Conservation (phyloP, 1,140 invertebrate species). For the Andrena cerasifolii region DNA sequence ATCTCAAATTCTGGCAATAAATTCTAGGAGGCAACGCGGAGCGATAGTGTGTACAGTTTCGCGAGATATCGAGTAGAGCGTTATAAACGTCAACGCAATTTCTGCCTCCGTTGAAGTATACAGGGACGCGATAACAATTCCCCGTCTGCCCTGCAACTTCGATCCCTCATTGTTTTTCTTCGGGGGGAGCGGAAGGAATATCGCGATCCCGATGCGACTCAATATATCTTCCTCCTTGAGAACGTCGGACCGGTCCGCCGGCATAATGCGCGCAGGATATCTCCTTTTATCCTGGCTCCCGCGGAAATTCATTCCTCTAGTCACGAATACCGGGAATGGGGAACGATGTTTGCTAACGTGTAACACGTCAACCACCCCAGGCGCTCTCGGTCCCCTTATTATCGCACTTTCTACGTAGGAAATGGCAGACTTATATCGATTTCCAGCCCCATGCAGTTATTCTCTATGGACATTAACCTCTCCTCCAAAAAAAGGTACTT, state of each 20-base stretch:
- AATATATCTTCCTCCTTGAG: background rate
- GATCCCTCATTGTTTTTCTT: conserved; percentile 21
- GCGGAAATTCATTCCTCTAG: background rate
- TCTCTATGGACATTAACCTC: background rate
- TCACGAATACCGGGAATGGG: background rate
- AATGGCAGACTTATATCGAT: background rate
- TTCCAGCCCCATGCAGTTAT: background rate
- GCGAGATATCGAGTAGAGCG: background rate
- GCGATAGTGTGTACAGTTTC: background rate
- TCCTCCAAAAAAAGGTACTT: background rate
- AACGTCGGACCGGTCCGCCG: background rate
- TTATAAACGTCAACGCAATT: conserved; percentile 44
- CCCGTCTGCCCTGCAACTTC: background rate
- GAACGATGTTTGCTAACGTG: conserved; percentile 7
- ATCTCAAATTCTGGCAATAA: conserved; percentile 8
- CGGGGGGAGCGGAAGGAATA: background rate
- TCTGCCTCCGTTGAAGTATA: background rate
- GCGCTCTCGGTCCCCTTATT: background rate
- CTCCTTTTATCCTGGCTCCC: background rate
- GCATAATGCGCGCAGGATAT: background rate
- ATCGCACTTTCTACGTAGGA: background rate
- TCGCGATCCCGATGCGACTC: background rate
- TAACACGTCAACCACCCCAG: background rate
- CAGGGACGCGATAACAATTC: conserved; percentile 29
- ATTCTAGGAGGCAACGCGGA: conserved; percentile 2